Evolutionary conservation across 2,113 vertebrate genomes (phyloP), one percentile per base, ranked within the genome.

Genomic region (Phoxinus phoxinus): DNA sequence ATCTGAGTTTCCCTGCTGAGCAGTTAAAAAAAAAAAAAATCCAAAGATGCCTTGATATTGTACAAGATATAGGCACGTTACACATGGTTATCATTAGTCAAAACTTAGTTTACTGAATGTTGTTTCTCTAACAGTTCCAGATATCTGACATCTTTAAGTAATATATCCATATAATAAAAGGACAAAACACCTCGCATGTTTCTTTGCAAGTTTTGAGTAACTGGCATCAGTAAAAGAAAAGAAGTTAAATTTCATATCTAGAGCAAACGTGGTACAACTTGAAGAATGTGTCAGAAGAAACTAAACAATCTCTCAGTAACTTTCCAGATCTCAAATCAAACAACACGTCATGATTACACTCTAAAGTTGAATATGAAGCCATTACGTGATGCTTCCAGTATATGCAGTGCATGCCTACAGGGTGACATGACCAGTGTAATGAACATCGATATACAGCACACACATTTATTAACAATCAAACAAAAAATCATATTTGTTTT

Each of bases 381-480:
- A 32, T 30, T 48, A 81, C 61, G 67, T 23, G 44, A 67, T 69
- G 44, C 61, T 85, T 46, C 69, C 44, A 56, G 21, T 65, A 74
- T 44, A 63, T 44, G 32, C 72, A 77, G 81, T 48, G 81, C 74
- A 87, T 67, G 72, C 73, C 48, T 25, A 59, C 61, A 61, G 30
- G 41, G 35, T 78, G 86, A 56, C 79, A 83, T 23, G 56, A 67
- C 56, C 25, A 77, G 30, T 53, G 84, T 82, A 67, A 37, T 59
- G 67, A 56, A 32, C 83, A 84, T 76, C 8, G 32, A 73, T 63
- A 79, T 53, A 87, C 63, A 37, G 41, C 41, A 82, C 53, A 23
- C 77, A 84, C 82, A 86, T 44, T 81, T 61, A 56, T 48, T 77
- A 69, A 72, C 51, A 61, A 72, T 44, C 44, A 41, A 71, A 48